Percentiles rank a stretch among this genome's conserved stretches.
Conservation (phyloP, 2,888 invertebrate species). For the Creontiades dilutus region DNA sequence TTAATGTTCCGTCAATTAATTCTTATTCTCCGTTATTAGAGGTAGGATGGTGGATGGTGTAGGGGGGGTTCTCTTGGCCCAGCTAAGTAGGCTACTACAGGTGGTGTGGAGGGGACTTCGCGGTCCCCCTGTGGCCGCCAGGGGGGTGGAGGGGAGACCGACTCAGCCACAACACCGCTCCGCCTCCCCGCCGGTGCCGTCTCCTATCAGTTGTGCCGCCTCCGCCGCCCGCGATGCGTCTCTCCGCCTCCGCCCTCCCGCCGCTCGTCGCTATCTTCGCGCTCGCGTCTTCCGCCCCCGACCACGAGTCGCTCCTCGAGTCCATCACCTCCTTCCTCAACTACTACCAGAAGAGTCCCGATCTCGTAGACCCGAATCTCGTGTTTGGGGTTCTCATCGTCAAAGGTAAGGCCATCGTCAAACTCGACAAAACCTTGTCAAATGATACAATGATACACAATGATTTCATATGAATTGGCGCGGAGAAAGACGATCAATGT, state of each 20-base stretch:
- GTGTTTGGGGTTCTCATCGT: conserved; percentile 67
- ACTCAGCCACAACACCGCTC: neutral
- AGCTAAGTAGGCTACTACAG: neutral
- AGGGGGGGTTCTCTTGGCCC: neutral
- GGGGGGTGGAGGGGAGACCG: neutral
- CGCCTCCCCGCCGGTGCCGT: neutral
- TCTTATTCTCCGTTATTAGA: no score
- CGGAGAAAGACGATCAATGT: no score
- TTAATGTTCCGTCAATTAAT: no score
- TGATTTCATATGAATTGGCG: no score
- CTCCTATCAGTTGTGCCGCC: conserved; percentile 39
- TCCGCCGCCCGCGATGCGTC: conserved; percentile 48
- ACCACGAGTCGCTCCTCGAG: conserved; percentile 48
- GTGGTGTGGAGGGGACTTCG: neutral
- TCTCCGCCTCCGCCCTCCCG: conserved; percentile 11
- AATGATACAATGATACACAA: no score
- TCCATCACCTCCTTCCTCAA: conserved; percentile 64
- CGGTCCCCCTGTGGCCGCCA: neutral
- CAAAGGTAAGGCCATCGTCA: conserved; percentile 72
- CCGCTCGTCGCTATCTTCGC: neutral
- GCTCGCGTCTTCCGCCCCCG: conserved; percentile 47
- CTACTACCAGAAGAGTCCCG: conserved; percentile 65
- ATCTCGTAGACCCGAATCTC: conserved; percentile 65
- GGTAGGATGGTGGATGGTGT: no score
- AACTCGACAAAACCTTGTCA: no score